These are phyloP conservation scores for Trichonephila clavipes DNA, from an alignment of 1,140 invertebrate genomes.

Conservation along the genomic window DNA sequence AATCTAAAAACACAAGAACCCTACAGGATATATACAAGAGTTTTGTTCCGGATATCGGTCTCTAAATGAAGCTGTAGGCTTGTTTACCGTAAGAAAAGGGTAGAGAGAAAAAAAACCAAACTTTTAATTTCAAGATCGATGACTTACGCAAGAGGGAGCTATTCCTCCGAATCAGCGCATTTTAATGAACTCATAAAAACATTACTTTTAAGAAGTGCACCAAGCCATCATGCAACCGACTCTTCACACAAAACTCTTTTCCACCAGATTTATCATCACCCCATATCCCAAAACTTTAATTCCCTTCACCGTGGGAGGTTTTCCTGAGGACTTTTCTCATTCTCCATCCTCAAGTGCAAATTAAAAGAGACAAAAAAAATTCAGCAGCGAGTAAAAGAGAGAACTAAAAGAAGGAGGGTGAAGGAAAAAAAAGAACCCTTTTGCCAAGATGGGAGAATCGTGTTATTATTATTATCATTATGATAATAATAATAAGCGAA, in stretches of 20 bases:
- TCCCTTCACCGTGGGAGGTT: slow-evolving; percentile 25
- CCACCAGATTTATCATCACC: neutral
- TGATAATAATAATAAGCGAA: slow-evolving; percentile 53
- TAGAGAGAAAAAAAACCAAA: neutral
- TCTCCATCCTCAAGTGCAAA: slow-evolving; percentile 59
- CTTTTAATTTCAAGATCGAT: neutral
- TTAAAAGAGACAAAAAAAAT: slow-evolving; percentile 59
- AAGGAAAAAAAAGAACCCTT: slow-evolving; percentile 18
- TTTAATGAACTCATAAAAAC: slow-evolving; percentile 43
- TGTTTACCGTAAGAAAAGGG: neutral
- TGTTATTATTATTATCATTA: slow-evolving; percentile 60
- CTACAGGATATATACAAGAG: neutral
- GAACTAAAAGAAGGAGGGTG: neutral
- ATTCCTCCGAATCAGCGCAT: neutral
- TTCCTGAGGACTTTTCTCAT: neutral
- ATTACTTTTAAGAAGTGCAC: slow-evolving; percentile 8
- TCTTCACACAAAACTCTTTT: slow-evolving; percentile 3
- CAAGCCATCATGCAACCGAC: neutral
- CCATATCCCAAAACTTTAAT: slow-evolving; percentile 48
- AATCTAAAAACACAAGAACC: too few species aligned
- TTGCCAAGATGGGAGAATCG: slow-evolving; percentile 6
- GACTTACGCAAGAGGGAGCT: neutral
- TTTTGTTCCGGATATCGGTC: neutral
- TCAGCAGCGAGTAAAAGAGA: neutral
- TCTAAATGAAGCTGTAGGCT: neutral